phyloP scores from a whole-genome alignment of 2,888 invertebrate genomes.

The Phragmatobia fuliginosa region DNA sequence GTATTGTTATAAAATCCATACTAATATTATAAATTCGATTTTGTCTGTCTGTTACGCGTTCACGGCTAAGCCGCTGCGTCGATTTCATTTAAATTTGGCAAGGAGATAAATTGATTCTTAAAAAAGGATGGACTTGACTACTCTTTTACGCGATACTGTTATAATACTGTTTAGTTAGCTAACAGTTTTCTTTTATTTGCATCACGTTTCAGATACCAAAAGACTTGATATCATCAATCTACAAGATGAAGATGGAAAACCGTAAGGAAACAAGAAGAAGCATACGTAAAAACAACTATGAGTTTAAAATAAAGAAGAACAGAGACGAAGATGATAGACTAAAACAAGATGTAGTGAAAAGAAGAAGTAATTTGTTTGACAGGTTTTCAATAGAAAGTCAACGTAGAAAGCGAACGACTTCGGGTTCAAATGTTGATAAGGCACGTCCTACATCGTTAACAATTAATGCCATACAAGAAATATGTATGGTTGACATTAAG shows the following conservation, averaged over 20 bases:
- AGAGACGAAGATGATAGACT: slow-evolving; percentile 67
- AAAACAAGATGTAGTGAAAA: slow-evolving; percentile 71
- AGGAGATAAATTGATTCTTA: no score
- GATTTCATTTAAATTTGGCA: no score
- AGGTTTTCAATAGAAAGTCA: slow-evolving; percentile 78
- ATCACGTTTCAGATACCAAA: slow-evolving; percentile 87
- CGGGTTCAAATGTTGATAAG: slow-evolving; percentile 62
- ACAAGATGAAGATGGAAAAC: slow-evolving; percentile 90
- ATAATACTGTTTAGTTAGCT: no score
- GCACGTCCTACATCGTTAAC: slow-evolving; percentile 73
- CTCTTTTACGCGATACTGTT: no score
- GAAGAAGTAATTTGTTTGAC: slow-evolving; percentile 79
- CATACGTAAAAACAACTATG: slow-evolving; percentile 81
- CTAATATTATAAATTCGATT: no score
- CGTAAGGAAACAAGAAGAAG: slow-evolving; percentile 88
- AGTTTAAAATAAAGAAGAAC: slow-evolving; percentile 70
- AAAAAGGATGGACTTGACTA: no score
- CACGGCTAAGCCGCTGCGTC: no score
- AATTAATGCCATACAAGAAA: slow-evolving; percentile 80
- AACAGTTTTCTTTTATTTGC: no score
- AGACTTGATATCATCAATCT: slow-evolving; percentile 90
- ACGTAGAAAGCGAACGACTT: slow-evolving; percentile 72
- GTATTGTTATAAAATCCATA: no score
- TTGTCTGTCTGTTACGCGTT: no score
- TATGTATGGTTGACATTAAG: slow-evolving; percentile 82